Evolutionary conservation across 1,140 invertebrate species (phyloP).

Genomic region (Trinorchestia longiramus): DNA sequence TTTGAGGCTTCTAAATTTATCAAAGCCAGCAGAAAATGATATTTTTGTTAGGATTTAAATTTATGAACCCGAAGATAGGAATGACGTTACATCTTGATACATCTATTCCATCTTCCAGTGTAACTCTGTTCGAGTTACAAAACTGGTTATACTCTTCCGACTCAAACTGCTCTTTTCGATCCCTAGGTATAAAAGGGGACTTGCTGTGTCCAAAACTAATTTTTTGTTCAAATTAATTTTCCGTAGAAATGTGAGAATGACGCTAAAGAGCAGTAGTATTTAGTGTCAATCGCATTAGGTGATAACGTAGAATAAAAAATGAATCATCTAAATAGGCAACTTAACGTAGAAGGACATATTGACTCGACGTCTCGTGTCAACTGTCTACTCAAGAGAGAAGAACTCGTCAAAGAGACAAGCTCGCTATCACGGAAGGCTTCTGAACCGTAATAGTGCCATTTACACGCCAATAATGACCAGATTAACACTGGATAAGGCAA

Average conservation of each 20-base stretch:
- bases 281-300: background rate
- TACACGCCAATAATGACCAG: slow-evolving; percentile 33
- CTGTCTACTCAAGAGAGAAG: background rate
- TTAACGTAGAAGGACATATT: background rate
- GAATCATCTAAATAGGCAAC: background rate
- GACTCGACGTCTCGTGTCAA: background rate
- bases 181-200: background rate
- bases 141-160: background rate
- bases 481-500: slow-evolving; percentile 32
- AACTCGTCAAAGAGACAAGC: slow-evolving; percentile 18
- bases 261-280: background rate
- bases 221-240: background rate
- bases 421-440: slow-evolving; percentile 33
- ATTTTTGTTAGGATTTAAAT: background rate
- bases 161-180: background rate
- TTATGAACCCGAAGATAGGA: background rate
- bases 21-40: background rate
- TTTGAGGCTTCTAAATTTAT: background rate
- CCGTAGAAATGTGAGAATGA: background rate
- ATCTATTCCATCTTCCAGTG: background rate
- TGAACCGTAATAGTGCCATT: slow-evolving; percentile 35
- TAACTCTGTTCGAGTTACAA: background rate
- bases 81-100: background rate
- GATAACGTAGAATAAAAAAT: background rate
- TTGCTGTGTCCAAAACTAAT: background rate